Conservation (phyloP, 2,113 vertebrate genomes). For the Ramphastos sulfuratus region DNA sequence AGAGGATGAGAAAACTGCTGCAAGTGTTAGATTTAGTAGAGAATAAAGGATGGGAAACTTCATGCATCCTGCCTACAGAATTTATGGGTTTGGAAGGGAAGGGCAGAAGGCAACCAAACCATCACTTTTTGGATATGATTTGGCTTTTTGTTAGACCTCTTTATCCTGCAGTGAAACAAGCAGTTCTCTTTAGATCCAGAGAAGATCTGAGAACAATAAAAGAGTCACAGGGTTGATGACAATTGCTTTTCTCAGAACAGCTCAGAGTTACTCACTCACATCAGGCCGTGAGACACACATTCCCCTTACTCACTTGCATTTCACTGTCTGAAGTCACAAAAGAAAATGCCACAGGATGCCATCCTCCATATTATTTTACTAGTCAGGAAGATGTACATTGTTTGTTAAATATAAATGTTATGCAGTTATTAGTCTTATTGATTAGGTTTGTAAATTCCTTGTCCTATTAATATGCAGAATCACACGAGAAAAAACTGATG, state of each 20-base stretch:
- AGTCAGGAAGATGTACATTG: neutral
- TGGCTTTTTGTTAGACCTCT: neutral
- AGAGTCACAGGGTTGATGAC: neutral
- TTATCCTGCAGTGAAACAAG: slow-evolving; percentile 2
- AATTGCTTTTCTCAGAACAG: neutral
- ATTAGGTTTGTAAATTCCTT: slow-evolving; percentile 6
- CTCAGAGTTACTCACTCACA: slow-evolving; percentile 27
- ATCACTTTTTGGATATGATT: neutral
- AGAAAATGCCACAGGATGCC: slow-evolving; percentile 8
- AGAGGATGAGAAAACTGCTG: neutral
- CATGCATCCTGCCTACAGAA: neutral
- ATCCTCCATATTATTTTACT: neutral
- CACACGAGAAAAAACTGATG: slow-evolving; percentile 11
- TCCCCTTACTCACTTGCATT: neutral
- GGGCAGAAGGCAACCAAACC: neutral
- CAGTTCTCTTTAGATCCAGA: neutral
- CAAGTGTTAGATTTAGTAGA: neutral
- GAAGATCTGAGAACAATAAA: neutral
- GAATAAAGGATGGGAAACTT: neutral
- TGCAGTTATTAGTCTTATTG: neutral
- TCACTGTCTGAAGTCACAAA: slow-evolving; percentile 32
- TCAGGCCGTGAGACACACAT: neutral
- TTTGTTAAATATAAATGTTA: neutral
- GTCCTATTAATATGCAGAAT: neutral
- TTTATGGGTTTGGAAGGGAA: neutral